Evolutionary conservation across 2,113 vertebrate genomes (phyloP).

Genomic region (Gallinago jamesoni): DNA sequence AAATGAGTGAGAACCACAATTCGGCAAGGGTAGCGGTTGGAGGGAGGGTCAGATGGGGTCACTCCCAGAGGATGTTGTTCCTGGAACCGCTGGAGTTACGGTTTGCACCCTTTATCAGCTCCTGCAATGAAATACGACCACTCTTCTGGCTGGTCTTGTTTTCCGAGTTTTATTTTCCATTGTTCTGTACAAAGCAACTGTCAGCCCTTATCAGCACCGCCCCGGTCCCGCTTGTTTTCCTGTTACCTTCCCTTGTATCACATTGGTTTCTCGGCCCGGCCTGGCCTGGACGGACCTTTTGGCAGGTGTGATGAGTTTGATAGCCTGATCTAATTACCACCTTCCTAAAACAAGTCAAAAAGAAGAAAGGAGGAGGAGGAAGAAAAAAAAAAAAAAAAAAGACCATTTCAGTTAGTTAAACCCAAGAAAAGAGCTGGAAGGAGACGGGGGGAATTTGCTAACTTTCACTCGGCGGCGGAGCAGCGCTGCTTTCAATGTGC

Average conservation of each 20-base stretch:
- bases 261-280: not conserved
- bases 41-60: not conserved
- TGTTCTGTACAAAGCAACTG: constrained; percentile 25
- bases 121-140: not conserved
- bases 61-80: not conserved
- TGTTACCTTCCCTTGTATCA: constrained; percentile 15
- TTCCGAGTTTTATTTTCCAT: constrained; percentile 26
- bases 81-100: not conserved
- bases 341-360: not conserved
- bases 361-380: not conserved
- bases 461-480: constrained; percentile 30
- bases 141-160: not conserved
- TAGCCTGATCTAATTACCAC: not conserved
- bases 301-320: not conserved
- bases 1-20: not conserved
- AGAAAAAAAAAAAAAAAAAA: not conserved
- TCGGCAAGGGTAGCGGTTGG: not conserved
- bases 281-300: not conserved
- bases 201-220: constrained; percentile 4
- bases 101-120: constrained; percentile 12
- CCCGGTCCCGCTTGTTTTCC: not conserved
- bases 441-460: constrained; percentile 44
- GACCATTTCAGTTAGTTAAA: constrained; percentile 19
- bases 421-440: constrained; percentile 19
- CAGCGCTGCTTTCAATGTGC: constrained; percentile 47